phyloP scores from a whole-genome alignment of 1,140 invertebrate species.

The Aphaenogaster floridana region DNA sequence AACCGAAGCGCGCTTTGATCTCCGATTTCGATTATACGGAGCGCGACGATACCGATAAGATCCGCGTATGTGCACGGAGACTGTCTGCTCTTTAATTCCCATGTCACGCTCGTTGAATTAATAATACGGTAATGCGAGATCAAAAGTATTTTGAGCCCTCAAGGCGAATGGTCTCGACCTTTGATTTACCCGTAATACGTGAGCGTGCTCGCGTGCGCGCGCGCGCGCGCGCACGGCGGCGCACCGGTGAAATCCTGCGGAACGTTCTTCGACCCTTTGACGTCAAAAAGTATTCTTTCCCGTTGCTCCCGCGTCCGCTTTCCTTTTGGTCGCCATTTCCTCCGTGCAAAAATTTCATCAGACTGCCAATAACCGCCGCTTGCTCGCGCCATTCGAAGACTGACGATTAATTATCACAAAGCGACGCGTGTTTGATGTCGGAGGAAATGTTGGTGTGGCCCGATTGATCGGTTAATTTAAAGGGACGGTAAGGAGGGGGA shows the following conservation, averaged over 20 bases:
- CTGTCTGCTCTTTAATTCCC: slow-evolving; percentile 65
- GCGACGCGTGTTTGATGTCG: slow-evolving; percentile 84
- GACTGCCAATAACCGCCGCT: slow-evolving; percentile 75
- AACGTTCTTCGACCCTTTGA: slow-evolving; percentile 69
- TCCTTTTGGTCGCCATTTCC: slow-evolving; percentile 65
- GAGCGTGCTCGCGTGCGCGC: slow-evolving; percentile 26
- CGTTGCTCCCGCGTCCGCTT: slow-evolving; percentile 37
- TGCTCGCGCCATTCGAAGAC: slow-evolving; percentile 65
- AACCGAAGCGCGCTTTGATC: slow-evolving; percentile 60
- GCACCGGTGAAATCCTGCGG: slow-evolving; percentile 41
- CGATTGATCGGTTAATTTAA: slow-evolving; percentile 87
- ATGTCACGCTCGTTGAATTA: slow-evolving; percentile 66
- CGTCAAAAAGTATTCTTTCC: slow-evolving; percentile 73
- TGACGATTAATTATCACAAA: slow-evolving; percentile 85
- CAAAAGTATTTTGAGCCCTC: slow-evolving; percentile 59
- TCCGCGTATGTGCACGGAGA: slow-evolving; percentile 61
- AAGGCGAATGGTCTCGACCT: slow-evolving; percentile 54
- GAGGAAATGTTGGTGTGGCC: slow-evolving; percentile 76
- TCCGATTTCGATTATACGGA: slow-evolving; percentile 66
- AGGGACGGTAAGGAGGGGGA: slow-evolving; percentile 80
- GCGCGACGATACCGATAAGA: slow-evolving; percentile 64
- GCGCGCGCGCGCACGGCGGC: slow-evolving; percentile 5
- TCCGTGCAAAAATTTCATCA: slow-evolving; percentile 71
- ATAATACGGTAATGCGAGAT: slow-evolving; percentile 64
- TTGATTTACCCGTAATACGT: slow-evolving; percentile 63